A percentile compares a stretch with the other conserved stretches of the same genome.
phyloP scores from a whole-genome alignment of 2,113 vertebrate genomes.

The Colossoma macropomum region DNA sequence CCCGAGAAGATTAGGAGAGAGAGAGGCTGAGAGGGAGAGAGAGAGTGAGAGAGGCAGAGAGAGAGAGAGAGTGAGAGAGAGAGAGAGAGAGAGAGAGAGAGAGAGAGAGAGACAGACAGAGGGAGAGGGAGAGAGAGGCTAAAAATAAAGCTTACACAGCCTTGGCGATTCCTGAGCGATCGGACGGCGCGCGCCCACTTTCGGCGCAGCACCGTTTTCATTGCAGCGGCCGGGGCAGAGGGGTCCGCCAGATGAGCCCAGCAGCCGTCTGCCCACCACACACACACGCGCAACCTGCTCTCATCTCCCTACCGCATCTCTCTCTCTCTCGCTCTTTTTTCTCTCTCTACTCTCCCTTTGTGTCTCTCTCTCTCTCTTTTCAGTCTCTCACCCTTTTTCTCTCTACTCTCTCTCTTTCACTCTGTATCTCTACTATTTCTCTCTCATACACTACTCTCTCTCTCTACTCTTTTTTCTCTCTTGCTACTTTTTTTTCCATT shows the following conservation, averaged over 20 bases:
- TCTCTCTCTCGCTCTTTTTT: background rate
- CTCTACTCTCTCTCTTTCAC: too few relatives aligned
- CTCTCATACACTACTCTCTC: too few relatives aligned
- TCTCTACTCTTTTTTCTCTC: too few relatives aligned
- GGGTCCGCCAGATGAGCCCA: slow-evolving; percentile 19
- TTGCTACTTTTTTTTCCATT: too few relatives aligned
- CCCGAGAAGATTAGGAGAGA: slow-evolving; percentile 55
- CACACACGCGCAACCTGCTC: slow-evolving; percentile 53
- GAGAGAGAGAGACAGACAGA: slow-evolving; percentile 1
- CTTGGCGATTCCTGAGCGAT: slow-evolving; percentile 80
- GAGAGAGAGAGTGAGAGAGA: background rate
- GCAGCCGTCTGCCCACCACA: slow-evolving; percentile 14
- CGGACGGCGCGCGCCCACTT: slow-evolving; percentile 80
- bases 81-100: background rate
- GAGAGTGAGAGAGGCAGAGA: slow-evolving; percentile 4
- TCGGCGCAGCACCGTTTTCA: slow-evolving; percentile 81
- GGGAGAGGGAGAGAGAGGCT: slow-evolving; percentile 26
- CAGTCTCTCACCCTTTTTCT: too few relatives aligned
- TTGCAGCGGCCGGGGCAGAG: slow-evolving; percentile 61
- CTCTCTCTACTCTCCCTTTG: background rate
- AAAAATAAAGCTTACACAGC: slow-evolving; percentile 78
- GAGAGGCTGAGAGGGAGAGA: slow-evolving; percentile 8
- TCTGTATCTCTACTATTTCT: too few relatives aligned
- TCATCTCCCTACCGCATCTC: slow-evolving; percentile 15
- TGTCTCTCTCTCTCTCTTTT: background rate